phyloP scores from a whole-genome alignment of 2,888 invertebrate genomes.

The Petrophora chlorosata region DNA sequence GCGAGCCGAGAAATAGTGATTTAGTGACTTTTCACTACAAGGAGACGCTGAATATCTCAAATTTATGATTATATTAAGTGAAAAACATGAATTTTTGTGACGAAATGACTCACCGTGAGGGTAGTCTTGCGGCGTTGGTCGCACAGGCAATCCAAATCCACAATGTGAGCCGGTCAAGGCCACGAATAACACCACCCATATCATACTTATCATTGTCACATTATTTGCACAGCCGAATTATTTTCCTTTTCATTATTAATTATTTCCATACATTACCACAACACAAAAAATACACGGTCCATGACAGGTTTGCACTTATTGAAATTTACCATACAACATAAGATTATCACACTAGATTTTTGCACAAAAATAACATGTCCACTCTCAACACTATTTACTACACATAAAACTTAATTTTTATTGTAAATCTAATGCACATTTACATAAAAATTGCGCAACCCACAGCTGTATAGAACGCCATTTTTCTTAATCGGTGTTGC shows the following conservation, averaged over 20 bases:
- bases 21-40: not conserved
- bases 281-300: constrained; percentile 81
- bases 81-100: constrained; percentile 53
- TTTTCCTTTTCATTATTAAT: constrained; percentile 80
- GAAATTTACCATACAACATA: constrained; percentile 55
- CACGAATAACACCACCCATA: constrained; percentile 79
- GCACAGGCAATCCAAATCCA: constrained; percentile 73
- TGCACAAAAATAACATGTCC: constrained; percentile 58
- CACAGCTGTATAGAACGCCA: constrained; percentile 81
- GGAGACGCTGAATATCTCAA: not conserved
- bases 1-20: not conserved
- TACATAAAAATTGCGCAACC: constrained; percentile 83
- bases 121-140: constrained; percentile 76
- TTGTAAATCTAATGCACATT: constrained; percentile 72
- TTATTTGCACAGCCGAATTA: constrained; percentile 77
- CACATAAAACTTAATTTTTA: constrained; percentile 60
- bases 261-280: constrained; percentile 77
- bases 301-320: constrained; percentile 70
- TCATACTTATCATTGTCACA: constrained; percentile 75
- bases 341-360: constrained; percentile 54
- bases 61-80: constrained; percentile 2
- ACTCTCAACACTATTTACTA: constrained; percentile 52
- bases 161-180: constrained; percentile 72
- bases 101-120: constrained; percentile 75
- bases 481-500: constrained; percentile 69